Evolutionary conservation across 2,888 invertebrate species (phyloP).

Genomic region (Lasiommata megera): DNA sequence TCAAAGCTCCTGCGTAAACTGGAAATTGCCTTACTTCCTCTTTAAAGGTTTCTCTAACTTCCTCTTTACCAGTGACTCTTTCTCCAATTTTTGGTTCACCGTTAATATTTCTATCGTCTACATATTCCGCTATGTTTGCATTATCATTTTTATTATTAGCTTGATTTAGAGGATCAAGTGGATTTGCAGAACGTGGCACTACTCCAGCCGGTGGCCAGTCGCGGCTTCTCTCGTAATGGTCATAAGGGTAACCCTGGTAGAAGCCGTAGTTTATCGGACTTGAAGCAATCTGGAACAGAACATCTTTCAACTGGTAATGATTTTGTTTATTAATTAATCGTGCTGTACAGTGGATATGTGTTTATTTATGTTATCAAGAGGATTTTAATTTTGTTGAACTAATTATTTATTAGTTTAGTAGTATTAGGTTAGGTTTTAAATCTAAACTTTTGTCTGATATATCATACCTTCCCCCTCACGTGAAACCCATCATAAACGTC

Average conservation of each 20-base stretch:
- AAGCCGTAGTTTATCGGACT: constrained; percentile 89
- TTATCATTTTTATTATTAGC: constrained; percentile 21
- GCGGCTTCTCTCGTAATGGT: constrained; percentile 68
- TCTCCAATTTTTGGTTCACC: not conserved
- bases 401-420: not conserved
- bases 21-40: constrained; percentile 54
- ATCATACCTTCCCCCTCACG: constrained; percentile 72
- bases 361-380: too few species aligned
- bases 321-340: constrained; percentile 50
- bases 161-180: constrained; percentile 32
- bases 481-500: constrained; percentile 68
- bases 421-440: not conserved
- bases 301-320: constrained; percentile 74
- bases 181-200: constrained; percentile 54
- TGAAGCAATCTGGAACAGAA: constrained; percentile 84
- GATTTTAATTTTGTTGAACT: not conserved
- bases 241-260: constrained; percentile 82
- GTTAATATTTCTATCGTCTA: not conserved
- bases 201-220: constrained; percentile 54
- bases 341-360: constrained; percentile 47
- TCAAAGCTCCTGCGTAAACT: constrained; percentile 47
- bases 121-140: constrained; percentile 29
- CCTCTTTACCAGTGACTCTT: constrained; percentile 1
- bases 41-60: too few species aligned
- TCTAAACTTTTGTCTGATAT: not conserved